Evolutionary conservation across 2,888 invertebrate species (phyloP), one percentile per base, ranked within the genome.

Genomic region (Trichacis sp.): DNA sequence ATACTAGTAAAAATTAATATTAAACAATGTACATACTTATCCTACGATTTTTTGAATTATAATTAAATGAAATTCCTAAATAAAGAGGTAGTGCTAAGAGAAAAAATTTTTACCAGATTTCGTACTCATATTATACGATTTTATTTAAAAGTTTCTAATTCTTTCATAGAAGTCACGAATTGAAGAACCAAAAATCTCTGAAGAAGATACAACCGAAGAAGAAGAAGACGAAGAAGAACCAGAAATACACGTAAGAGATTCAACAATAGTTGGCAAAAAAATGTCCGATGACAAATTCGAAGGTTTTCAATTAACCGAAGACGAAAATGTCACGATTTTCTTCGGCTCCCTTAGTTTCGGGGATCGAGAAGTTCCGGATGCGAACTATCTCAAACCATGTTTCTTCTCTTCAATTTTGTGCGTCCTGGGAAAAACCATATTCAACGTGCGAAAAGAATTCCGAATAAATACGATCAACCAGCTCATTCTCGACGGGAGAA

Each of bases 361-460:
- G n/a, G 69, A 77, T 51, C 77, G 79, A 2, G 24, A 20, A 0
- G n/a, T 18, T 1, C 2, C 18, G 1, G 76, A 79, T 17, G 36
- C 54, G 0, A 64, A 60, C 15, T 74, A 83, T 15, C 77, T 78
- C 24, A 82, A 80, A 40, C 52, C 76, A 1, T 84, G 84, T 42
- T 80, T 75, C 47, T 81, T 73, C 36, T 70, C 81, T 0, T 74
- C 80, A 0, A 70, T 83, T 19, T 47, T 83, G 0, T 79, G 80
- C 43, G 76, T 83, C 2, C 64, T 84, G 1, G 66, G 75, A 0
- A 84, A 81, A 70, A 75, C 78, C 5, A 69, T 69, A 9, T 17
- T 70, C 2, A 63, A 77, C n/a, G 70, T 72, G 0, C 40, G 76
- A 5, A 12, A 52, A 19, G 20, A 64, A 1, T 79, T 84, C 43